These are phyloP conservation scores for Echinometra lucunter DNA, from an alignment of 53 echinoderm and acorn worm genomes.

Conservation along the genomic window DNA sequence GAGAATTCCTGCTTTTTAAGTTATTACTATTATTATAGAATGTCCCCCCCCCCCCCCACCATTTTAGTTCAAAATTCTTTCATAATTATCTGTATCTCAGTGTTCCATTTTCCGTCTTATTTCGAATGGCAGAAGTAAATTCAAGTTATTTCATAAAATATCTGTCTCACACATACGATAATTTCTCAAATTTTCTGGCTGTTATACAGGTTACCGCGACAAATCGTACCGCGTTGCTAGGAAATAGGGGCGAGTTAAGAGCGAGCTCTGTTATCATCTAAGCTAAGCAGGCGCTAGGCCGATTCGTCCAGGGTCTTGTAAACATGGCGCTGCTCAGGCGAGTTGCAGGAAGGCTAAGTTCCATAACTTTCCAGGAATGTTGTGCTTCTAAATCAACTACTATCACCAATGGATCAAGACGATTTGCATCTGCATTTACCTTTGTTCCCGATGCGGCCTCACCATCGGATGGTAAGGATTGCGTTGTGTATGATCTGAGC, in stretches of 20 bases:
- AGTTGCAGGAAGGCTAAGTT: constrained; percentile 31
- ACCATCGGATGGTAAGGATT: constrained; percentile 69
- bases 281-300: neutral
- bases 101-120: no score
- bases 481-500: neutral
- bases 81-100: no score
- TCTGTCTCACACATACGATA: no score
- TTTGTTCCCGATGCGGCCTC: constrained; percentile 77
- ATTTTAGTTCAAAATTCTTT: no score
- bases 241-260: neutral
- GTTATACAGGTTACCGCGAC: no score
- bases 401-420: neutral
- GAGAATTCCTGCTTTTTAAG: no score
- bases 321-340: constrained; percentile 41
- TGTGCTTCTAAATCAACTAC: neutral
- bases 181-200: no score
- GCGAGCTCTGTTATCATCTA: neutral
- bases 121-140: no score
- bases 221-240: neutral
- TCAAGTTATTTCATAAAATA: neutral
- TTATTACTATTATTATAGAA: no score
- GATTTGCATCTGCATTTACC: constrained; percentile 72
- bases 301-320: neutral
- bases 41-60: no score
- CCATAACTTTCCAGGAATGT: neutral